Conservation (phyloP, 1,140 invertebrate genomes). For the Papilio polytes region DNA sequence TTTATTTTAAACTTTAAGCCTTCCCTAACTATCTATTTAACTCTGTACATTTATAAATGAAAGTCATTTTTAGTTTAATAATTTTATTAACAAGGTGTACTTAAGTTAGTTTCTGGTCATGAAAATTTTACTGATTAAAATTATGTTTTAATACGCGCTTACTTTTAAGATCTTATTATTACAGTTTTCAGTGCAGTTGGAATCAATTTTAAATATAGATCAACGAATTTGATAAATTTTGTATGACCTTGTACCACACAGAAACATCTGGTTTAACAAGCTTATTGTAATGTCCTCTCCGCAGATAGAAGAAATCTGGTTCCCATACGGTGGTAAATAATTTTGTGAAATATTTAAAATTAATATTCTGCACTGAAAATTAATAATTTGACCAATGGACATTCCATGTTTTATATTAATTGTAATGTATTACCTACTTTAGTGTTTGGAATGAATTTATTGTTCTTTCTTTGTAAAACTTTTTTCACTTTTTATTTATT, state of each 20-base stretch:
- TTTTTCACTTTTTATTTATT: background rate
- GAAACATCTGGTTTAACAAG: too few relatives aligned
- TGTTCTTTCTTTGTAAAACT: background rate
- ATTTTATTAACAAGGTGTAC: background rate
- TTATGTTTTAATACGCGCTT: background rate
- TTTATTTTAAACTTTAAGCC: slow-evolving; percentile 42
- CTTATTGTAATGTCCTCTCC: too few relatives aligned
- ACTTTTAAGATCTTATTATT: slow-evolving; percentile 8
- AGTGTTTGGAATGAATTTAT: slow-evolving; percentile 13
- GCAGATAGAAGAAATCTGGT: too few relatives aligned
- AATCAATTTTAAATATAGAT: background rate
- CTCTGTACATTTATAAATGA: background rate
- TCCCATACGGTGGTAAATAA: too few relatives aligned
- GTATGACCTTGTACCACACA: background rate
- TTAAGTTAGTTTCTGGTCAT: background rate
- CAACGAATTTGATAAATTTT: background rate
- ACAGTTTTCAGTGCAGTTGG: slow-evolving; percentile 11
- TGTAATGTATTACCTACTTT: slow-evolving; percentile 12
- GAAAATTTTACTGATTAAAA: background rate
- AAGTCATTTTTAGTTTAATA: background rate
- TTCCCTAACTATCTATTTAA: background rate
- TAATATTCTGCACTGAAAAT: background rate
- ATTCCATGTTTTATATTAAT: slow-evolving; percentile 38
- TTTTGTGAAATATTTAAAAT: too few relatives aligned
- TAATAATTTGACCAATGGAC: slow-evolving; percentile 15